Conservation (phyloP, 1,140 invertebrate genomes). For the Drosophila burlai region DNA sequence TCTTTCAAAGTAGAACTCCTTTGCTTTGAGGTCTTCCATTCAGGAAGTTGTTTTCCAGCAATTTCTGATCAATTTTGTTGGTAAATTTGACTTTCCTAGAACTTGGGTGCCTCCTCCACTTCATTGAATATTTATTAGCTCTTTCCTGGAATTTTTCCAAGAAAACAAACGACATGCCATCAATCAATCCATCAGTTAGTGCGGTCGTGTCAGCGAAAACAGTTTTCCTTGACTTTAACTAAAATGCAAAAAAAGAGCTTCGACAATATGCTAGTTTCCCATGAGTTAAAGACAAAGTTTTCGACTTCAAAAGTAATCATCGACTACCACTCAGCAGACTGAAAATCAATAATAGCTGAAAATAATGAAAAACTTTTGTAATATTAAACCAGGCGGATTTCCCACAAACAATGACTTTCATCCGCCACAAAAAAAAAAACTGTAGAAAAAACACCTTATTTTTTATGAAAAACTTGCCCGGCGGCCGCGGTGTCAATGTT, state of each 20-base stretch:
- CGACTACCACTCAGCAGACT: not conserved
- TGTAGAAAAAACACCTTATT: conserved; percentile 3
- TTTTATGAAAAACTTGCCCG: conserved; percentile 37
- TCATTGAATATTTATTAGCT: not conserved
- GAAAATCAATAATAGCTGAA: conserved; percentile 30
- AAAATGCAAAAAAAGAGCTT: conserved; percentile 1
- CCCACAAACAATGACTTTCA: not conserved
- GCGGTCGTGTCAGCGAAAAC: conserved; percentile 3
- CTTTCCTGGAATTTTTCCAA: not conserved
- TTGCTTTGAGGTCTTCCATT: too few relatives aligned
- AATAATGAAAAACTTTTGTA: conserved; percentile 36
- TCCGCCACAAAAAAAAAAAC: conserved; percentile 4
- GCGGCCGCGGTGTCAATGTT: conserved; percentile 4
- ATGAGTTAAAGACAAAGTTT: conserved; percentile 23
- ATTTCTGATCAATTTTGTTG: conserved; percentile 48
- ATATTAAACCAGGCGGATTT: conserved; percentile 11
- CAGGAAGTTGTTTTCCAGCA: conserved; percentile 4
- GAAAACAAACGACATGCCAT: conserved; percentile 2
- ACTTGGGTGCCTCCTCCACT: not conserved
- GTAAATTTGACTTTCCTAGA: conserved; percentile 1
- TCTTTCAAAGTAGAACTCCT: not conserved
- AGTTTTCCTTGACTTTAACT: conserved; percentile 9
- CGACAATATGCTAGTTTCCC: conserved; percentile 40
- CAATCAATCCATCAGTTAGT: conserved; percentile 19
- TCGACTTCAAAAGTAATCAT: conserved; percentile 12